Conservation (phyloP, 2,888 invertebrate genomes). For the Hoplodrina blanda region DNA sequence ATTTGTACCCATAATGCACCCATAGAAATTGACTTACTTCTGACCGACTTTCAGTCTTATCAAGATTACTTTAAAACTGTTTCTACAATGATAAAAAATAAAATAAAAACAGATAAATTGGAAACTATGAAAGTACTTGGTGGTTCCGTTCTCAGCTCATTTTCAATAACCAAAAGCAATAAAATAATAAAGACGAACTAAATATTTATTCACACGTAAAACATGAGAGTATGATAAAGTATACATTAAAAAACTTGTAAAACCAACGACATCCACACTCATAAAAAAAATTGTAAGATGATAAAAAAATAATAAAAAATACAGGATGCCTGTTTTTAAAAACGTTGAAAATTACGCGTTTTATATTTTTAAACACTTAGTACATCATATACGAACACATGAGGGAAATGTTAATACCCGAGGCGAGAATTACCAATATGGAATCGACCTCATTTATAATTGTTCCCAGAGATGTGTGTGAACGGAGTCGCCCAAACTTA, state of each 20-base stretch:
- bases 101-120: not conserved
- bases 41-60: not conserved
- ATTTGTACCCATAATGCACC: constrained; percentile 20
- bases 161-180: constrained; percentile 28
- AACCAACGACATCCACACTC: constrained; percentile 24
- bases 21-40: not conserved
- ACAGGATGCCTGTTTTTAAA: constrained; percentile 47
- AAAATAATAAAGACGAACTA: constrained; percentile 28
- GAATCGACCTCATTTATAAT: constrained; percentile 69
- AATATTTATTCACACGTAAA: constrained; percentile 39
- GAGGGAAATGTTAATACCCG: constrained; percentile 63
- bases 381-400: constrained; percentile 41
- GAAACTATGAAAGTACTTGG: not conserved
- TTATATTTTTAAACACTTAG: constrained; percentile 56
- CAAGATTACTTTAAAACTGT: not conserved
- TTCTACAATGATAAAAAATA: not conserved
- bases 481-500: constrained; percentile 55
- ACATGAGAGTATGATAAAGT: constrained; percentile 25
- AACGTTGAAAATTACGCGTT: constrained; percentile 31
- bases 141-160: constrained; percentile 33
- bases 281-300: constrained; percentile 45
- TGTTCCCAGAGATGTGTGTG: constrained; percentile 63
- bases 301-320: constrained; percentile 47
- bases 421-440: constrained; percentile 64
- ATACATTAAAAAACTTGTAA: constrained; percentile 25